Base-by-base conservation (phyloP, 2,797 vertebrate genomes). In the Sebastolobus altivelis region DNA sequence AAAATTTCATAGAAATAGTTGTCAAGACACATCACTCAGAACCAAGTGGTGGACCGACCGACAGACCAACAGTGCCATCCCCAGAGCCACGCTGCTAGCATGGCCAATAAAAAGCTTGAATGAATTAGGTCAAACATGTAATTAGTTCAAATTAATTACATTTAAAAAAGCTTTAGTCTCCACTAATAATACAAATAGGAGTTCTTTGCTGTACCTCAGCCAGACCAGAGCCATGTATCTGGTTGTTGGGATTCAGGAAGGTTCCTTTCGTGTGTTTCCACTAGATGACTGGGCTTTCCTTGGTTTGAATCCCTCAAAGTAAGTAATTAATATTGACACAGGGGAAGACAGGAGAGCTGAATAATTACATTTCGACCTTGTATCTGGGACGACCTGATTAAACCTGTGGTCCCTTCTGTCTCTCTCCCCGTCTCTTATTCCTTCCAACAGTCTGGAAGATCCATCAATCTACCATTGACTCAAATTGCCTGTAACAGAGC, bases 321-420 rank as follows among this genome's bases (percentile, higher is more conserved):
- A 77, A 86, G 76, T 86, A 76, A 87, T 81, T 86, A 71, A 79
- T 86, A 89, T 72, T 74, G 68, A 83, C 72, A 79, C 80, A 65
- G 38, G 76, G 83, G 84, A 82, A 55, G 54, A 72, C 65, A 78
- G 78, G 55, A 62, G 52, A 78, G 33, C 72, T 67, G 77, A 89
- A 91, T 89, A 85, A 90, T 92, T 90, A 85, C 67, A 88, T 88
- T 83, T 87, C 10, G 7, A 71, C 71, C 40, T 83, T 84, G 65
- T 62, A 75, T 83, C 63, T 84, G 69, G 72, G 78, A 68, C 71
- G 75, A 65, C 80, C 70, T 73, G 80, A 79, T 86, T 76, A 88
- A 81, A 82, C 62, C 69, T 56, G 37, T 25, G 46, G 55, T 38
- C 27, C 22, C 49, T 31, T 43, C 52, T 59, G 38, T 63, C 29